Evolutionary conservation across 2,797 vertebrate species (phyloP), one percentile per base, ranked within the genome.

Genomic region (Intellagama lesueurii): DNA sequence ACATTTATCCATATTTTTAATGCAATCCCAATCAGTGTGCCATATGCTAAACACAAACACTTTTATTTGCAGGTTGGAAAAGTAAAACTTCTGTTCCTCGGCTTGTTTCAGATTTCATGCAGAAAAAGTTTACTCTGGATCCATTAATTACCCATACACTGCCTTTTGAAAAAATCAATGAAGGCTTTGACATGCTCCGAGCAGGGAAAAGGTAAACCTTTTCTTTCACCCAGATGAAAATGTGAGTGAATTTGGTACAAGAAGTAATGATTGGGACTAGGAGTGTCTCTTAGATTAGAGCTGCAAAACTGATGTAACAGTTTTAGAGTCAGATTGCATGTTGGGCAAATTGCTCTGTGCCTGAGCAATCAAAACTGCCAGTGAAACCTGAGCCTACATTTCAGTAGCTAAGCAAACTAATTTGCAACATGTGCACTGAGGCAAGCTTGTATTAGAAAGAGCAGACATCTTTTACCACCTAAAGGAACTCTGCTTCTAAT

Each of bases 141-240:
- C 97, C 98, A 86, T 97, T 98, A 94, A 98, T 98, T 94, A 99
- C 97, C 8, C 97, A 99, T 89, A 97, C 92, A 5, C 96, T 98
- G 95, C 95, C 94, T 87, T 96, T 98, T 91, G 93, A 96, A 32
- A 95, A 98, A 83, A 95, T 98, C 94, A 98, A 97, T 22, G 97
- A 99, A 78, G 98, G 97, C 85, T 98, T 98, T 94, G 97, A 98
- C 8, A 95, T 98, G 90, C 97, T 99, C 95, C 97, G 97, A 85
- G 91, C 94, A 16, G 97, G 98, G 19, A 93, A 98, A 94, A 98
- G 98, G 98, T 98, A 40, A 40, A 40, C 40, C 40, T 40, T 40
- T 40, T 40, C 40, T 40, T 68, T 52, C 14, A 17, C 26, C 9
- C n/a, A 88, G 24, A 24, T 69, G 30, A 19, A 22, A 70, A 78